Evolutionary conservation across 2,888 invertebrate genomes (phyloP), one percentile per base, ranked within the genome.

Genomic region (Tetragonisca angustula): DNA sequence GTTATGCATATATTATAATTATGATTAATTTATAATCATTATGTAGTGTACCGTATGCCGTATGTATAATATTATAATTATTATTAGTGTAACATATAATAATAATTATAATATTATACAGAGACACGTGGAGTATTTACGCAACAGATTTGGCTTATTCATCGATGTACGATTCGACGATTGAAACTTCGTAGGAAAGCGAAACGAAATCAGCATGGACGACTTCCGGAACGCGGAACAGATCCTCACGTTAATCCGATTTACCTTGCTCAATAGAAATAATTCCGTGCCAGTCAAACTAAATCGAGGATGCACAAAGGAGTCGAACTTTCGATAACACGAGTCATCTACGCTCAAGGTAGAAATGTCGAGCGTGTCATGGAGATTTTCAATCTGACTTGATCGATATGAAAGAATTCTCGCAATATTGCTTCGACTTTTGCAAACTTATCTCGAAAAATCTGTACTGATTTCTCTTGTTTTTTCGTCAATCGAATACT

Each of bases 291-390:
- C 27, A 2, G 36, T 59, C 69, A 50, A 70, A 61, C 36, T 59
- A 74, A 74, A 71, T 77, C 43, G 70, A 19, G n/a, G 54, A 49
- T 49, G 50, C 56, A 50, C 76, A 50, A 77, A 78, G 65, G 54
- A 70, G 74, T 74, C 69, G 36, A 67, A 67, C 36, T 43, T 65
- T 70, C 67, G 73, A 82, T 73, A 77, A 50, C 52, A 75, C 82
- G 70, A 82, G 59, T 82, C 73, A 59, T 61, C 76, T 19, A 24
- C 19, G 52, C 36, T 4, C 54, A 69, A 54, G 59, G 70, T 69
- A 32, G 83, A 65, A 70, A 43, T 61, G 36, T 73, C 83, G 49
- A 19, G 69, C 76, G 49, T 78, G 81, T 87, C 85, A 86, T 79
- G 85, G 69, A 84, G 69, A 85, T 81, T 77, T 77, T 68, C 64